Percentiles rank a stretch among this genome's conserved stretches.
Conservation (phyloP, 1,140 invertebrate species). For the Psix sp. region DNA sequence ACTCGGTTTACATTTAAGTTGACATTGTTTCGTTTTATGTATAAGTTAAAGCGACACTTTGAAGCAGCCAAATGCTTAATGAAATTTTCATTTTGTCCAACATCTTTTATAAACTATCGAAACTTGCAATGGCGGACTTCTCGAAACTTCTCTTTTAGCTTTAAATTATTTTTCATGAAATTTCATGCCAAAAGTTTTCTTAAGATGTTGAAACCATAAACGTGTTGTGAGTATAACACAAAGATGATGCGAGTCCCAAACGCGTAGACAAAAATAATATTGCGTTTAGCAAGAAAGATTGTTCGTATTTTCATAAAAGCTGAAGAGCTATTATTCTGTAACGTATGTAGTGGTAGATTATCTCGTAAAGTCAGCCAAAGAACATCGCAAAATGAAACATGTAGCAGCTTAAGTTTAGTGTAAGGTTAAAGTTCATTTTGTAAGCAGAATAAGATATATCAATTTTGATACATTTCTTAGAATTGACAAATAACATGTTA, state of each 20-base stretch:
- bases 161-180: too few relatives aligned
- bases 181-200: slow-evolving; percentile 12
- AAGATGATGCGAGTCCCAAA: slow-evolving; percentile 20
- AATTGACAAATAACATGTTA: too few relatives aligned
- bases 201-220: not conserved
- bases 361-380: slow-evolving; percentile 37
- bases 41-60: too few relatives aligned
- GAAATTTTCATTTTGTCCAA: too few relatives aligned
- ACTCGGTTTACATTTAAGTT: too few relatives aligned
- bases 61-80: too few relatives aligned
- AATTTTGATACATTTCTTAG: too few relatives aligned
- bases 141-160: too few relatives aligned
- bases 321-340: slow-evolving; percentile 29
- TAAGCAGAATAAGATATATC: not conserved
- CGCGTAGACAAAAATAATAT: slow-evolving; percentile 26
- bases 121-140: too few relatives aligned
- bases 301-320: slow-evolving; percentile 41
- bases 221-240: slow-evolving; percentile 33
- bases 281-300: slow-evolving; percentile 38
- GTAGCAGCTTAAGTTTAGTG: slow-evolving; percentile 34
- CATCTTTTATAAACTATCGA: too few relatives aligned
- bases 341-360: slow-evolving; percentile 40
- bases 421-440: slow-evolving; percentile 56
- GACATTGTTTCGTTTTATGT: too few relatives aligned
- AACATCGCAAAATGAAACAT: slow-evolving; percentile 43